Evolutionary conservation across 2,113 vertebrate genomes (phyloP), one percentile per base, ranked within the genome.

Genomic region (Eidolon helvum): DNA sequence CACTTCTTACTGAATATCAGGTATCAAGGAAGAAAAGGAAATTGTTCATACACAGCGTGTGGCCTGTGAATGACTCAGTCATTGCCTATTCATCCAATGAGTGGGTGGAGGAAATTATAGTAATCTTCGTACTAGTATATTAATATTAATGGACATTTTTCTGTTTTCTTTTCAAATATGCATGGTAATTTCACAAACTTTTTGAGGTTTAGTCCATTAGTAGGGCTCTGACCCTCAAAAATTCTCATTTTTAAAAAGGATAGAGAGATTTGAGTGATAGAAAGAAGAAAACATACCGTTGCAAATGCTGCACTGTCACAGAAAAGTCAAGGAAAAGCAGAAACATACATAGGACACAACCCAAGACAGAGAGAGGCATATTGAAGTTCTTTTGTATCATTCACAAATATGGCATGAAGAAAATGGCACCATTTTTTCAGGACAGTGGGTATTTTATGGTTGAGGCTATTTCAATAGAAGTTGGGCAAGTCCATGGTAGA

Each of bases 1-100:
- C 77, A 88, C 95, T 97, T 63, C 22, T n/a, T 55, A 45, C 35
- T 28, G 38, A 92, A 80, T 77, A 72, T 93, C 55, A 93, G 40
- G 87, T 72, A 33, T 92, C 18, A 66, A n/a, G 16, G 93, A 87
- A 48, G 72, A 90, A 74, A 94, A 66, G 63, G 16, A 93, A 95
- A 89, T 79, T 77, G 28, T 45, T 94, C 21, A 68, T 33, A 71
- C 5, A 38, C 35, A 93, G 45, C 14, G 40, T 35, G 3, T 74
- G 48, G 77, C 61, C 89, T 87, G 9, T 53, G 84, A 74, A 80
- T 82, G 43, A 91, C 35, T 88, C 61, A 57, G 72, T 45, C 8
- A 1, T 38, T 87, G 35, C 12, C 22, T 82, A 26, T 91, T 86
- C 33, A 5, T 19, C 55, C 21, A 85, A 35, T 71, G 18, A 83